Evolutionary conservation across 2,888 invertebrate genomes (phyloP), one percentile per base, ranked within the genome.

Genomic region (Cenopis cana): DNA sequence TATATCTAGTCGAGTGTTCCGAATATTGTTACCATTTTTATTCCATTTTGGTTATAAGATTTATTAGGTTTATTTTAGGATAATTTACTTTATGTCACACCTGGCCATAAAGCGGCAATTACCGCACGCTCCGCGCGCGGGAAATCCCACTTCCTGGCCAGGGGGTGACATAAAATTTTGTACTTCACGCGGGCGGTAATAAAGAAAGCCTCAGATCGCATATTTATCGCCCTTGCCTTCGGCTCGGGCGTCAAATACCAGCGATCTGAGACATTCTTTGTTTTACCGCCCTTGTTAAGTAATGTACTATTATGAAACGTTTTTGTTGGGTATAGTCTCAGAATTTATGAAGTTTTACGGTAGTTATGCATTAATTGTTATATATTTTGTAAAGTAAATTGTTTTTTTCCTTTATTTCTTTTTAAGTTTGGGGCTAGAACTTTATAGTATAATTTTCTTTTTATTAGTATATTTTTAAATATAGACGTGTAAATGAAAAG

Each of bases 11-110:
- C 65, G 14, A 18, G 29, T 46, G 29, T 46, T 41, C 29, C 20
- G 41, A 55, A 41, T 65, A 55, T 46, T 20, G 65, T 65, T 65
- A 56, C 65, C 55, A 65, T 55, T 41, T 46, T 46, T 50, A 36
- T 62, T 59, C 4, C 18, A 11, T 20, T 38, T 59, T 18, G 6
- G 9, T 56, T 24, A 24, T 24, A 3, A 24, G 1, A 3, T 56
- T 56, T n/a, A 17, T 29, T 24, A 56, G 17, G 10, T 10, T 50
- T 50, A 50, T 11, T 50, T 50, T 50, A 50, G 50, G 11, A 50
- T 18, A 50, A 50, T 18, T 50, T 18, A 20, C 50, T 50, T 49
- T 8, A 38, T n/a, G n/a, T n/a, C n/a, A n/a, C n/a, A n/a, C n/a
- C n/a, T n/a, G n/a, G n/a, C n/a, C n/a, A n/a, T n/a, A n/a, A n/a